Percentiles rank a stretch among this genome's conserved stretches.
These are phyloP conservation scores for Phoeniculus purpureus DNA, from an alignment of 2,797 vertebrate genomes.

Conservation along the genomic window DNA sequence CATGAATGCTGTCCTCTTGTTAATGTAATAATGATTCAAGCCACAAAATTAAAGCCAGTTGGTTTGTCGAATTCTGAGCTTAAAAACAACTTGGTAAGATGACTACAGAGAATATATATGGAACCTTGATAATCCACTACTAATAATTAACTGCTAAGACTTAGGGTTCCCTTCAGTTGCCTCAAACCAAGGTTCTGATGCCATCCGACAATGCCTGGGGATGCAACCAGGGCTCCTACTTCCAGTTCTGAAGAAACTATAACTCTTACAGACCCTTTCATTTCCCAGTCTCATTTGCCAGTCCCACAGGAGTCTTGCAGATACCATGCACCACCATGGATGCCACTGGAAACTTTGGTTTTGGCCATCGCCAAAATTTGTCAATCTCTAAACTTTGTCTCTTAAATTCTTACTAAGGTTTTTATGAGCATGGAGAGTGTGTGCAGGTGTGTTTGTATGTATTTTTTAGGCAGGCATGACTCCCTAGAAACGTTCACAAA, in stretches of 20 bases:
- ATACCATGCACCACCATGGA: background rate
- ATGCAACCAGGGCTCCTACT: background rate
- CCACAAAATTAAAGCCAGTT: slow-evolving; percentile 73
- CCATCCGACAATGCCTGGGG: background rate
- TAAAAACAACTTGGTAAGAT: slow-evolving; percentile 13
- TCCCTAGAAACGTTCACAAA: background rate
- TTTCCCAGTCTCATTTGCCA: background rate
- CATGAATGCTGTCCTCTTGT: slow-evolving; percentile 57
- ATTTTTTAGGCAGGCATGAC: background rate
- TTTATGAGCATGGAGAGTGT: fast-evolving
- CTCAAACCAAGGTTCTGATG: background rate
- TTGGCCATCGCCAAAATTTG: background rate
- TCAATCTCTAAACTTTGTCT: background rate
- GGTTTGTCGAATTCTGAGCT: slow-evolving; percentile 1
- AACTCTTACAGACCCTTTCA: background rate
- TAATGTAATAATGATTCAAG: slow-evolving; percentile 73
- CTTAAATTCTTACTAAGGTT: background rate
- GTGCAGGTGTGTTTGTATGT: background rate
- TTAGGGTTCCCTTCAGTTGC: background rate
- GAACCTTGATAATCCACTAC: background rate
- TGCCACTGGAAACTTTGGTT: background rate
- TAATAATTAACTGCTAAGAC: background rate
- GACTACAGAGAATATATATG: background rate
- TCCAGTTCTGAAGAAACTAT: background rate
- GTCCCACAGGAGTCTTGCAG: fast-evolving